phyloP scores from a whole-genome alignment of 2,113 vertebrate species.

The Sakesphorus luctuosus region DNA sequence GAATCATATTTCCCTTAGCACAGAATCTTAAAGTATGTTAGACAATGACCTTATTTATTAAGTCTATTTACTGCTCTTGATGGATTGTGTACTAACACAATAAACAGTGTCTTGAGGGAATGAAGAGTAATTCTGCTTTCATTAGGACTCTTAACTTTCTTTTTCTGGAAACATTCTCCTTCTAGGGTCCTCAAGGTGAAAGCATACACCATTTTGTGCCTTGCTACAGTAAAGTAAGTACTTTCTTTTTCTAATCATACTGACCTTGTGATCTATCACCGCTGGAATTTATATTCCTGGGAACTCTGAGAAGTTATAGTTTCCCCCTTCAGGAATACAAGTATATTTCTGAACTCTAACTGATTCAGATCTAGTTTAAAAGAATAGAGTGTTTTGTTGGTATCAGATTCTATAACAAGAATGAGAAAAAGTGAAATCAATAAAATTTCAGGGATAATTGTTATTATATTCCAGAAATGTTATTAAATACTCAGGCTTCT shows the following conservation, averaged over 20 bases:
- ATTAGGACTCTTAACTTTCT: slow-evolving; percentile 53
- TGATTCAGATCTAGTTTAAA: slow-evolving; percentile 23
- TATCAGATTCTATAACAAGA: neutral
- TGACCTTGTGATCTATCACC: slow-evolving; percentile 20
- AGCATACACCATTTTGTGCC: slow-evolving; percentile 42
- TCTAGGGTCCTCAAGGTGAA: slow-evolving; percentile 67
- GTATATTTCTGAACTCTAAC: neutral
- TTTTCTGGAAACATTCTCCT: slow-evolving; percentile 68
- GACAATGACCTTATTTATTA: slow-evolving; percentile 62
- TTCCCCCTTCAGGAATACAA: slow-evolving; percentile 15
- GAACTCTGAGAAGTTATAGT: slow-evolving; percentile 15
- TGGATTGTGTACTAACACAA: slow-evolving; percentile 71
- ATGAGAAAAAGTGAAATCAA: slow-evolving; percentile 16
- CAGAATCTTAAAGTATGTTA: slow-evolving; percentile 65
- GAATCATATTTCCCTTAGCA: slow-evolving; percentile 63
- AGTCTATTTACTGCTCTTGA: slow-evolving; percentile 73
- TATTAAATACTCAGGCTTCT: slow-evolving; percentile 1
- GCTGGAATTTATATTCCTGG: slow-evolving; percentile 37
- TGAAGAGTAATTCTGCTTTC: slow-evolving; percentile 69
- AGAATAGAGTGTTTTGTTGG: neutral
- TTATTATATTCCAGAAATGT: neutral
- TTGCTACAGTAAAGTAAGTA: slow-evolving; percentile 48
- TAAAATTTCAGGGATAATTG: neutral
- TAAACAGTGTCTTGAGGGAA: slow-evolving; percentile 53
- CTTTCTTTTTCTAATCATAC: slow-evolving; percentile 37